A percentile compares a stretch with the other conserved stretches of the same genome.
These are phyloP conservation scores for Etheostoma perlongum DNA, from an alignment of 2,797 vertebrate genomes.

Conservation along the genomic window DNA sequence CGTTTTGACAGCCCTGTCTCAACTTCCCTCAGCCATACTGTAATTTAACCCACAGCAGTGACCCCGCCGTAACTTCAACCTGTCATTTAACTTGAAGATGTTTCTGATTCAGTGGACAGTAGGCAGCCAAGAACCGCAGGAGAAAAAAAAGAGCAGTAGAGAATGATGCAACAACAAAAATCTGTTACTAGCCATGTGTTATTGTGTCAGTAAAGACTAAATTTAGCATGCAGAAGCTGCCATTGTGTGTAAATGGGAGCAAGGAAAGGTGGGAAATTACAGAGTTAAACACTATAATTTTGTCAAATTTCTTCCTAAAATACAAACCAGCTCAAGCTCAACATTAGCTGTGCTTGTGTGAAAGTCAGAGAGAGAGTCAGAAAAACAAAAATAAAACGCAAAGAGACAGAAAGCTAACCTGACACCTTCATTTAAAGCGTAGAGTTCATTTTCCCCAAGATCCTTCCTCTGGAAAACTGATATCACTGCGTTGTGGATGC, in stretches of 20 bases:
- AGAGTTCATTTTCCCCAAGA: constrained; percentile 94
- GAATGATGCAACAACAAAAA: constrained; percentile 6
- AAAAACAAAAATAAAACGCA: constrained; percentile 1
- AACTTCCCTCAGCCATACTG: constrained; percentile 5
- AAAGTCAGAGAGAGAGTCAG: background rate
- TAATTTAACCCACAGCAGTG: constrained; percentile 33
- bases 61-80: constrained; percentile 24
- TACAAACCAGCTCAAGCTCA: constrained; percentile 14
- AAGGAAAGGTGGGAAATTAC: constrained; percentile 26
- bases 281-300: constrained; percentile 35
- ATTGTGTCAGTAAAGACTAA: constrained; percentile 20
- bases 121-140: background rate
- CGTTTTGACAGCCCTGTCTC: constrained; percentile 3
- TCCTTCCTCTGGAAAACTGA: constrained; percentile 95
- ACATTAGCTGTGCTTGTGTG: background rate
- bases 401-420: constrained; percentile 83
- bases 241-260: constrained; percentile 11
- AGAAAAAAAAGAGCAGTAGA: background rate
- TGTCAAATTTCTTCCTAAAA: constrained; percentile 19
- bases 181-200: constrained; percentile 9
- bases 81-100: constrained; percentile 16
- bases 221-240: constrained; percentile 34
- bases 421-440: constrained; percentile 95
- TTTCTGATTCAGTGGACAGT: constrained; percentile 25
- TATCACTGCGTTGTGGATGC: constrained; percentile 97